phyloP scores from a whole-genome alignment of 2,113 vertebrate genomes.

The Conger conger region DNA sequence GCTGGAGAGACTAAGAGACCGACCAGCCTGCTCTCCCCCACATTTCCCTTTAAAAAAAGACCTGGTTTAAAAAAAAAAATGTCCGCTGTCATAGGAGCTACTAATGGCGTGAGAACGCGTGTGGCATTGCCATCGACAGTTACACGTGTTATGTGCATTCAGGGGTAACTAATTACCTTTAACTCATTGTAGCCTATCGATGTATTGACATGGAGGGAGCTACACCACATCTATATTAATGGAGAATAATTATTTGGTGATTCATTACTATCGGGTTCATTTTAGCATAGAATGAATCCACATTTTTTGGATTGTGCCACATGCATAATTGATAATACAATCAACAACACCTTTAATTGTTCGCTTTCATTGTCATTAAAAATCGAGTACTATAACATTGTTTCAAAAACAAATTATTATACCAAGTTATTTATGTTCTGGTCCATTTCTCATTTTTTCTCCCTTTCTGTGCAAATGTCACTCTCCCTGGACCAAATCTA shows the following conservation, averaged over 20 bases:
- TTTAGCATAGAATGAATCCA: neutral
- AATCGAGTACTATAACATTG: no score
- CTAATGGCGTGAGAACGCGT: neutral
- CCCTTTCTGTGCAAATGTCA: no score
- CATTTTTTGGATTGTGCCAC: neutral
- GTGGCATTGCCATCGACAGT: neutral
- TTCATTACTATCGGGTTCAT: neutral
- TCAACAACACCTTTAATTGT: neutral
- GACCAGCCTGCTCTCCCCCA: neutral
- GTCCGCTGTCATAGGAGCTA: neutral
- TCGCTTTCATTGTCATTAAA: no score
- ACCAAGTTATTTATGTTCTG: no score
- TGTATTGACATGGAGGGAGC: neutral
- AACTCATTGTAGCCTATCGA: neutral
- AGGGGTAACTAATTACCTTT: neutral
- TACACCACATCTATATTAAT: neutral
- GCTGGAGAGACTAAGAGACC: neutral
- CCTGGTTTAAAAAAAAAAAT: neutral
- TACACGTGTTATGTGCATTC: neutral
- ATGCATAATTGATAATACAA: neutral
- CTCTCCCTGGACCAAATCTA: neutral
- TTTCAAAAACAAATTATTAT: no score
- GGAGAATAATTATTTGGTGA: neutral
- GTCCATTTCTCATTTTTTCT: no score
- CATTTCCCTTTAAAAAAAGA: no score